Evolutionary conservation across 2,113 vertebrate genomes (phyloP).

Genomic region (Gasterosteus aculeatus): DNA sequence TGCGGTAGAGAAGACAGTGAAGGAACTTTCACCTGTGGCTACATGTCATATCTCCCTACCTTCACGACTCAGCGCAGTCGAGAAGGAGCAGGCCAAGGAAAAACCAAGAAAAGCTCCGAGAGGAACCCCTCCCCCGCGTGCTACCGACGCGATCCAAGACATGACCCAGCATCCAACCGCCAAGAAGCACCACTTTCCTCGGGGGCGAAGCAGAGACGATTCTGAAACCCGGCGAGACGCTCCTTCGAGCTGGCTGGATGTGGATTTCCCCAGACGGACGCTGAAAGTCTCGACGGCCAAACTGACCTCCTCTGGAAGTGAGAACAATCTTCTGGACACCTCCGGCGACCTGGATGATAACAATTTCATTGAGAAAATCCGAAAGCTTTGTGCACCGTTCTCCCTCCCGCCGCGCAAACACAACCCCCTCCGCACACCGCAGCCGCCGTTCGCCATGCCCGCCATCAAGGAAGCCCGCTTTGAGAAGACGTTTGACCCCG

Average conservation of each 20-base stretch:
- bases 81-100: constrained; percentile 12
- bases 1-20: constrained; percentile 1
- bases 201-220: constrained; percentile 50
- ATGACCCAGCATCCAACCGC: constrained; percentile 53
- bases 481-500: constrained; percentile 91
- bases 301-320: constrained; percentile 80
- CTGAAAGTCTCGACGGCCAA: constrained; percentile 59
- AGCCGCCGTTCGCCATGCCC: constrained; percentile 89
- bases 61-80: constrained; percentile 7
- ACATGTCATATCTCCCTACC: constrained; percentile 27
- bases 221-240: constrained; percentile 41
- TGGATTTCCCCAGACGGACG: constrained; percentile 68
- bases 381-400: constrained; percentile 86
- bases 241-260: constrained; percentile 73
- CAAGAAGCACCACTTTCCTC: constrained; percentile 44
- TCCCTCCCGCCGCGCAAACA: constrained; percentile 89
- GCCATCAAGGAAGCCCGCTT: constrained; percentile 90
- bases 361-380: constrained; percentile 90
- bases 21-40: constrained; percentile 20
- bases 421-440: constrained; percentile 81
- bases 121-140: constrained; percentile 3
- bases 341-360: constrained; percentile 87
- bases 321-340: constrained; percentile 84
- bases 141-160: constrained; percentile 41
- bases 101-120: constrained; percentile 41